A percentile compares a stretch with the other conserved stretches of the same genome.
Conservation (phyloP, 2,797 vertebrate genomes). For the Melanotaenia pygmaea region DNA sequence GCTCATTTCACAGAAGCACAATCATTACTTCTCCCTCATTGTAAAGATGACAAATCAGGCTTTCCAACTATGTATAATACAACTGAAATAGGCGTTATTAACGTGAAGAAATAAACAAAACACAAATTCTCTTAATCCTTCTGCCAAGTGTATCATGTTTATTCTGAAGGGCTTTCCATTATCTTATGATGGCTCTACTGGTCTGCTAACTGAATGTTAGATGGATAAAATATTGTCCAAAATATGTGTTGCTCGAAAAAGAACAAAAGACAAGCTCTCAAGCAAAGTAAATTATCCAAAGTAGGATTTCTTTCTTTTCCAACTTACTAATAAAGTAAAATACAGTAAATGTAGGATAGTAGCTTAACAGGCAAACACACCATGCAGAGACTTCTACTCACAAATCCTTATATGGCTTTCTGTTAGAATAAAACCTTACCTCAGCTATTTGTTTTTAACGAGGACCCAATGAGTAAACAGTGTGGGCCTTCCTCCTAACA, state of each 20-base stretch:
- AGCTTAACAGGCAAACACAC: constrained; percentile 28
- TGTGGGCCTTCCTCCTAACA: constrained; percentile 32
- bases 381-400: constrained; percentile 22
- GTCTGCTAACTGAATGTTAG: background rate
- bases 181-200: background rate
- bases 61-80: no score
- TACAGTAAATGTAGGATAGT: background rate
- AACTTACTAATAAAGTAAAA: background rate
- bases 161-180: no score
- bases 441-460: constrained; percentile 67
- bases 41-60: no score
- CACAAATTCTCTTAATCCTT: no score
- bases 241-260: background rate
- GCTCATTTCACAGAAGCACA: no score
- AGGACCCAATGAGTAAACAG: constrained; percentile 28
- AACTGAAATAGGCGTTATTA: no score
- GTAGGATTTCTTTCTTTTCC: background rate
- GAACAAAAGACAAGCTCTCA: background rate
- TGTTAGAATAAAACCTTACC: constrained; percentile 43
- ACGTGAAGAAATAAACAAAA: no score
- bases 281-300: background rate
- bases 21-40: no score
- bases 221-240: background rate
- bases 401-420: constrained; percentile 38
- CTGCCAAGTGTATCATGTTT: no score